These are phyloP conservation scores for Antennarius striatus DNA, from an alignment of 2,113 vertebrate species.

Conservation along the genomic window DNA sequence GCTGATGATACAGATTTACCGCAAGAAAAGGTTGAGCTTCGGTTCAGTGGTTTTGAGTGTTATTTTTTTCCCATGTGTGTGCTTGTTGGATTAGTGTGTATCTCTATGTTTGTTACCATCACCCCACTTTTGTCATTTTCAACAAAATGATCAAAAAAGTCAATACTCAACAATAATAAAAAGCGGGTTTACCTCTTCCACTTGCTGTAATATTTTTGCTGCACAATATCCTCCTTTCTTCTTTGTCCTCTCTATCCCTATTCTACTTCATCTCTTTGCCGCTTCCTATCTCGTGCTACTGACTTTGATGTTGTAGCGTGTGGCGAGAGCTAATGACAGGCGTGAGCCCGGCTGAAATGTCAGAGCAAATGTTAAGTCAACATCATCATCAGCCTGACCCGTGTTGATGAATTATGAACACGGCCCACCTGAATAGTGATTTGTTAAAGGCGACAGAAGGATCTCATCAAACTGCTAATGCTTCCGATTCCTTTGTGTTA, in stretches of 20 bases:
- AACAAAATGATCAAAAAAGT: slow-evolving; percentile 36
- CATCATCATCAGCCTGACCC: slow-evolving; percentile 68
- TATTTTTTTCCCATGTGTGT: neutral
- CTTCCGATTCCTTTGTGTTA: neutral
- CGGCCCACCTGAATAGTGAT: slow-evolving; percentile 61
- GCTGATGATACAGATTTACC: slow-evolving; percentile 51
- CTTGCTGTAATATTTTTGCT: slow-evolving; percentile 20
- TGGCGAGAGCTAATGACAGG: slow-evolving; percentile 73
- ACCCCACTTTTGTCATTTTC: slow-evolving; percentile 23
- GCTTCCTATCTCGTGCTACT: slow-evolving; percentile 19
- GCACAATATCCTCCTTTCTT: slow-evolving; percentile 17
- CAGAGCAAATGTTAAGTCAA: slow-evolving; percentile 80
- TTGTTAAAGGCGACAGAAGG: slow-evolving; percentile 11
- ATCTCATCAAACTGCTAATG: slow-evolving; percentile 26
- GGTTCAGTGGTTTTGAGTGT: slow-evolving; percentile 17
- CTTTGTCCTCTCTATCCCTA: slow-evolving; percentile 3
- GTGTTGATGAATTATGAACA: slow-evolving; percentile 73
- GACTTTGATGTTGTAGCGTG: slow-evolving; percentile 71
- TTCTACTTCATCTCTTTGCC: neutral
- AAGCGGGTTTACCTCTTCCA: neutral
- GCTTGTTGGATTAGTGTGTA: slow-evolving; percentile 23
- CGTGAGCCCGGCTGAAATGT: slow-evolving; percentile 72
- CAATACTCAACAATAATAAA: slow-evolving; percentile 9
- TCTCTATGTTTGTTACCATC: neutral
- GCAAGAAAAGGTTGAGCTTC: slow-evolving; percentile 34